Conservation (phyloP, 2,113 vertebrate genomes). For the Okapia johnstoni region DNA sequence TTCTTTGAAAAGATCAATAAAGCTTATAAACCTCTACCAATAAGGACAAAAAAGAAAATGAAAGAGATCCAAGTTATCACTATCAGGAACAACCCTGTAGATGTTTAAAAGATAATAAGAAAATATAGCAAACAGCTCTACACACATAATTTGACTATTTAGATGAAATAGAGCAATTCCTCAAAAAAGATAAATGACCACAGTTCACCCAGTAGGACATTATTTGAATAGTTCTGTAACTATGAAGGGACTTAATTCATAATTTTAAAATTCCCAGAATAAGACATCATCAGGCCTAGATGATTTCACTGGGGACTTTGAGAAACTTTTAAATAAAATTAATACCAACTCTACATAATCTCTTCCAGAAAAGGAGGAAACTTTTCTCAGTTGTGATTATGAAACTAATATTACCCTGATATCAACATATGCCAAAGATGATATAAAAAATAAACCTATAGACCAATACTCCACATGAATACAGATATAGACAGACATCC, state of each 20-base stretch:
- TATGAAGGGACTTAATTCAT: not conserved
- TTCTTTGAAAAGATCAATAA: not conserved
- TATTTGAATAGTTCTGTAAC: not conserved
- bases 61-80: not conserved
- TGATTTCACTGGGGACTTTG: not conserved
- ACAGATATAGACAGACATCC: not conserved
- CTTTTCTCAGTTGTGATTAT: not conserved
- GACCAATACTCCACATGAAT: not conserved
- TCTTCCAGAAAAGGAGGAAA: not conserved
- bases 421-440: not conserved
- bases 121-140: not conserved
- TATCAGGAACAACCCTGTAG: not conserved
- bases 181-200: not conserved
- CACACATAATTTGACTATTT: not conserved
- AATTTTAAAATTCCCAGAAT: not conserved
- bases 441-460: not conserved
- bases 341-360: not conserved
- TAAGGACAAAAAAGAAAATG: not conserved
- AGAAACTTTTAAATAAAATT: not conserved
- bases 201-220: not conserved
- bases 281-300: not conserved
- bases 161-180: not conserved
- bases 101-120: not conserved
- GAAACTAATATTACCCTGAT: not conserved
- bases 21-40: not conserved